Base-by-base conservation (phyloP, 2,113 vertebrate genomes). In the Phasianus colchicus region DNA sequence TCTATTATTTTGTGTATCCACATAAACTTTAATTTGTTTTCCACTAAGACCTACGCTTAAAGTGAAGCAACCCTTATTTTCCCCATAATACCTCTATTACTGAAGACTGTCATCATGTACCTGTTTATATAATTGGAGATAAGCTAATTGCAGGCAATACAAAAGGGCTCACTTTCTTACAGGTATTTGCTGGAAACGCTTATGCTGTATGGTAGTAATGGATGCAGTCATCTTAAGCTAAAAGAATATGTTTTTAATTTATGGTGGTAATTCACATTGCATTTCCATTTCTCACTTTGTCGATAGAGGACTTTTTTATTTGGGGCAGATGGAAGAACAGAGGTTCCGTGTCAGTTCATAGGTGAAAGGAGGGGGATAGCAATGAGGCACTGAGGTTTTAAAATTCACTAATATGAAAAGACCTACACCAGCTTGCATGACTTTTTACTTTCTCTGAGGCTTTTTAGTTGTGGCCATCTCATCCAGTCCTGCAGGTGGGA, bases 111-210 rank as follows among this genome's bases (percentile, higher is more conserved):
- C 93, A 92, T 96, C 84, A 66, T 75, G 76, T 94, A 77, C 32
- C 47, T 97, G 95, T 97, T 97, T 95, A 95, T 96, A 91, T 95
- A 96, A 97, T 84, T 96, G 95, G 92, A 97, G 96, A 96, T 96
- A 96, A 96, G 94, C 87, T 97, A 97, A 96, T 92, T 96, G 96
- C 82, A 94, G 84, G 89, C 83, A 97, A 95, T 67, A 94, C 95
- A 97, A 97, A 97, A 95, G 91, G 94, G 61, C 40, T 96, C 95
- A 94, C 92, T n/a, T 89, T 83, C 67, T 79, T 93, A 88, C 85
- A 96, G 89, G 72, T 89, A 83, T 95, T 92, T 95, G 54, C 75
- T 88, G 66, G 76, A 70, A 94, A 84, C 24, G 32, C 20, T 83
- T 19, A 6, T 58, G 47, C 60, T 80, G 66, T 40, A 24, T 54